Base-by-base conservation (phyloP, 2,113 vertebrate genomes). In the Vireo altiloquus region DNA sequence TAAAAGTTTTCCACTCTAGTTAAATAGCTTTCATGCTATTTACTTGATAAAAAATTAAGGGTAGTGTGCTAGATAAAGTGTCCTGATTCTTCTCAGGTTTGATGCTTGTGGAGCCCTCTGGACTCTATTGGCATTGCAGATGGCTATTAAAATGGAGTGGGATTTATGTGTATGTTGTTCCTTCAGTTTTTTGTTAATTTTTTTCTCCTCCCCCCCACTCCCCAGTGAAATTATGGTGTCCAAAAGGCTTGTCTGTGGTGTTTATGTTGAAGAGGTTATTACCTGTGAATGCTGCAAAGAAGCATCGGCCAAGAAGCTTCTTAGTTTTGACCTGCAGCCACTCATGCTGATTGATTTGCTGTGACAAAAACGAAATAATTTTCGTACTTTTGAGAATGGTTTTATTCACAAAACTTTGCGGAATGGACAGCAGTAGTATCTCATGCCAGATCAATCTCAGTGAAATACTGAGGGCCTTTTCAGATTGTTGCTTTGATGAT, bases 301-400 rank as follows among this genome's bases (percentile, higher is more conserved):
- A 61, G 19, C 37, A 49, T 63, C 69, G 44, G 44, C 49, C 1
- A 6, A 42, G 56, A 77, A 57, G 18, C 63, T 79, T 37, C 21
- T 78, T 74, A 35, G 22, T 63, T 77, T 61, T 87, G 54, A 63
- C 63, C 20, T 84, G 35, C 10, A 57, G 21, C 19, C 8, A 4
- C 23, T 65, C 13, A 5, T 3, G 9, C 13, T 1, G 5, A 14
- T 33, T 4, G 25, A 10, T 42, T 1, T 6, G 12, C 6, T 7
- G 11, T 74, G n/a, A 31, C 24, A 61, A 57, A 61, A 64, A 6
- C 20, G 1, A n/a, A 52, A 11, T 42, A 19, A 4, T n/a, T 71
- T 49, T 77, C 2, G 1, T 72, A 15, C 10, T 25, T 72, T 25
- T 44, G 74, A 24, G 50, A 64, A 22, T 7, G 44, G 6, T 2